A percentile compares a stretch with the other conserved stretches of the same genome.
phyloP scores from a whole-genome alignment of 2,797 vertebrate species.

The Netta rufina region DNA sequence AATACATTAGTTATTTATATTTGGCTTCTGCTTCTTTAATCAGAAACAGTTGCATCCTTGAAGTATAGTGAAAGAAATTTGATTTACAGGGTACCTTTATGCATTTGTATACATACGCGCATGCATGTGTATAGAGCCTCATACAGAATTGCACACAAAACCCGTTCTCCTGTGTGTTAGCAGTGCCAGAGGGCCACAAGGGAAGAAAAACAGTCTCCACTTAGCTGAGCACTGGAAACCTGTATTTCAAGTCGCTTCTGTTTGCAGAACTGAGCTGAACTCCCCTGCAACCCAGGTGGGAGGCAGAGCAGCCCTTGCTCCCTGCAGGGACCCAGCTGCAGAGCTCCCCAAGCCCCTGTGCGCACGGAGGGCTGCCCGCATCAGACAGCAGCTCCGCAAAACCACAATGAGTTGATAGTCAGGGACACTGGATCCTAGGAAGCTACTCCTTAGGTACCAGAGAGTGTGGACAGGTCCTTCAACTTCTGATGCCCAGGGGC shows the following conservation, averaged over 20 bases:
- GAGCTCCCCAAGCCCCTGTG: rapidly evolving
- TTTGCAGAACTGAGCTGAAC: constrained; percentile 55
- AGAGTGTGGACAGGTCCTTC: not conserved
- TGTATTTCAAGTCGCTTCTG: constrained; percentile 66
- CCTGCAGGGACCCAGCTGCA: not conserved
- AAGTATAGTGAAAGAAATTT: not conserved
- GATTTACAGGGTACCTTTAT: not conserved
- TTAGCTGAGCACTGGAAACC: constrained; percentile 18
- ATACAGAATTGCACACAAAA: not conserved
- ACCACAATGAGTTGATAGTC: not conserved
- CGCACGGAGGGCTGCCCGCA: rapidly evolving
- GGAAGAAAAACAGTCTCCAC: constrained; percentile 23
- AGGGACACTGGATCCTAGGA: not conserved
- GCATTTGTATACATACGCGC: rapidly evolving
- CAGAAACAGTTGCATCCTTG: not conserved
- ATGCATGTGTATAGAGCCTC: not conserved
- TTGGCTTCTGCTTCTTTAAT: not conserved
- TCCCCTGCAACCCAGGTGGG: constrained; percentile 35
- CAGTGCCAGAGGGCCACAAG: constrained; percentile 42
- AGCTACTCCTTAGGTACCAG: not conserved
- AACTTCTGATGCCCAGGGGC: not conserved
- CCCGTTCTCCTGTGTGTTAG: not conserved
- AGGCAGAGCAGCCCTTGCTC: constrained; percentile 22
- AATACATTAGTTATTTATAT: not conserved
- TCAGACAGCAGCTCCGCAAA: not conserved